These are phyloP conservation scores for Parnassius orleans DNA, from an alignment of 2,888 invertebrate species.

Conservation along the genomic window DNA sequence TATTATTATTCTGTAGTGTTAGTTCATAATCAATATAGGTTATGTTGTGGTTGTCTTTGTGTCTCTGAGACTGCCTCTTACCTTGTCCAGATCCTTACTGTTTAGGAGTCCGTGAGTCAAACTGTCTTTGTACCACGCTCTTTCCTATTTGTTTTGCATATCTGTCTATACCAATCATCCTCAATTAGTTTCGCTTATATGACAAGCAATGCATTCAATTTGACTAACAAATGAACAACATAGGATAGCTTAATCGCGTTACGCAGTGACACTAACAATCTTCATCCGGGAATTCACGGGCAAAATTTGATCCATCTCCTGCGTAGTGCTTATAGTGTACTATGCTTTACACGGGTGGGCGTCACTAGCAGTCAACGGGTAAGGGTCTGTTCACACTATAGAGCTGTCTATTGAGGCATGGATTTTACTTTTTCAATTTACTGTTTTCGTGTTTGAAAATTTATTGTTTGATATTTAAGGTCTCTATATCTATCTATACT, in stretches of 20 bases:
- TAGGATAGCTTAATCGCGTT: conserved; percentile 8
- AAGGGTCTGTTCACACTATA: conserved; percentile 10
- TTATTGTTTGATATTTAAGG: too few species aligned
- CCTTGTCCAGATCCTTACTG: too few species aligned
- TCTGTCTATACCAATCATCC: not conserved
- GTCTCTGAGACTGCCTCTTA: too few species aligned
- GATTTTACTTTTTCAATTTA: too few species aligned
- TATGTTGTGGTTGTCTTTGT: too few species aligned
- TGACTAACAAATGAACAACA: conserved; percentile 6
- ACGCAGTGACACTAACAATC: conserved; percentile 14
- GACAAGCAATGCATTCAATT: not conserved
- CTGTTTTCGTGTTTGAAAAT: too few species aligned
- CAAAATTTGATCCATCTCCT: conserved; percentile 9
- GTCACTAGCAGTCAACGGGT: conserved; percentile 14
- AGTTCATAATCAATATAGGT: too few species aligned
- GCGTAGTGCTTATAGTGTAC: conserved; percentile 8
- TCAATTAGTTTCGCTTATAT: not conserved
- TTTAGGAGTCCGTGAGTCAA: too few species aligned
- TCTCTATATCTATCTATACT: too few species aligned
- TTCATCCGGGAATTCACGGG: conserved; percentile 11
- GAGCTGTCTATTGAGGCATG: not conserved
- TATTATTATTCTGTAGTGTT: too few species aligned
- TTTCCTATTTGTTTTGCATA: too few species aligned
- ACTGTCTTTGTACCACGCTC: too few species aligned
- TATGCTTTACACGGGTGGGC: conserved; percentile 20